Percentiles rank a stretch among this genome's conserved stretches.
Conservation (phyloP, 1,140 invertebrate genomes). For the Bombus affinis region DNA sequence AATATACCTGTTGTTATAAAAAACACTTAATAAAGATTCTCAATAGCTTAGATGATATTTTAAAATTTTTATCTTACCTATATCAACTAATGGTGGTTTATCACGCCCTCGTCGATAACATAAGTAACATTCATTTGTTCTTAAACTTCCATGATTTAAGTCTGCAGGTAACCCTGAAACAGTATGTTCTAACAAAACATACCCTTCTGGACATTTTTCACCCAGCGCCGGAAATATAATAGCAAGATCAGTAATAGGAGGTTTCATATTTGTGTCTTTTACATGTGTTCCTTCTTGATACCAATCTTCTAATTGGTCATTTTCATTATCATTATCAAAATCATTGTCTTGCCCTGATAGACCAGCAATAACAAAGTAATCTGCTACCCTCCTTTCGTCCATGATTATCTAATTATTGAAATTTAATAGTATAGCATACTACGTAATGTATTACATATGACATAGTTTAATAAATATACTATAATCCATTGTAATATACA, state of each 20-base stretch:
- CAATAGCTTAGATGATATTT: neutral
- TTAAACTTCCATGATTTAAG: constrained; percentile 97
- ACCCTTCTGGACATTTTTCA: constrained; percentile 92
- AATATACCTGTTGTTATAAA: neutral
- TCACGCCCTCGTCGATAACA: constrained; percentile 96
- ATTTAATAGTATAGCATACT: neutral
- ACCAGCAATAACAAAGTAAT: constrained; percentile 99
- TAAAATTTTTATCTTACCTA: constrained; percentile 87
- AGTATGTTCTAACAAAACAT: constrained; percentile 91
- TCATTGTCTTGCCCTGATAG: constrained; percentile 88
- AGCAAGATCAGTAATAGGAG: constrained; percentile 97
- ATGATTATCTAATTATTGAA: constrained; percentile 78
- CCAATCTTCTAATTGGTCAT: constrained; percentile 89
- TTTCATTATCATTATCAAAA: constrained; percentile 70
- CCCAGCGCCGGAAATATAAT: constrained; percentile 95
- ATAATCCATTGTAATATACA: neutral
- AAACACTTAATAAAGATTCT: neutral
- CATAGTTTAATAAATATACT: neutral
- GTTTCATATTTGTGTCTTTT: constrained; percentile 87
- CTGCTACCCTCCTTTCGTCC: constrained; percentile 92
- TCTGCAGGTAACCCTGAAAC: constrained; percentile 94
- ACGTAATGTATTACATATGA: neutral
- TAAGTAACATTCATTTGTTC: constrained; percentile 95
- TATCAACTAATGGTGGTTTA: constrained; percentile 98
- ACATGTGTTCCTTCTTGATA: constrained; percentile 91